Evolutionary conservation across 2,797 vertebrate species (phyloP), one percentile per base, ranked within the genome.

Genomic region (Clarias fuscus): DNA sequence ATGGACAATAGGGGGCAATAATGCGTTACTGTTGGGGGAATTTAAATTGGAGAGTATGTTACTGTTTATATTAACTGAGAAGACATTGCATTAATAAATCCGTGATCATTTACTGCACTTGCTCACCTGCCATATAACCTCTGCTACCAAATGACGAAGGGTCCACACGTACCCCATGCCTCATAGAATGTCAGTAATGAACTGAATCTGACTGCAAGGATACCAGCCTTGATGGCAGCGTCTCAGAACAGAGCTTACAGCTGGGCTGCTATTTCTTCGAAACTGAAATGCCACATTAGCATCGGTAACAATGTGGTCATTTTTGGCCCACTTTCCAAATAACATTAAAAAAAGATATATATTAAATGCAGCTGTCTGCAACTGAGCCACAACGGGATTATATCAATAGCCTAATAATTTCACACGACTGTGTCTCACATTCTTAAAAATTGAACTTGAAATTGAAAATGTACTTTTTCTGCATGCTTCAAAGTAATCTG

Each of bases 1-100:
- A 37, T 61, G 18, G 58, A 78, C 76, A 78, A 22, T 61, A 78
- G 76, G 53, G 75, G 53, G 53, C 75, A 77, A 77, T 77, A 33
- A 59, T 59, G 53, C 27, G 33, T 20, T 33, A 77, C 75, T 77
- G 24, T 27, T 53, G 48, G 14, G 43, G 14, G 6, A 5, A 20
- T 20, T 58, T 75, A n/a, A 27, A 53, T 6, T 27, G 27, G 43
- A 53, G 14, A 7, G 24, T 7, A 20, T 72, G 5, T 43, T 72
- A 72, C 70, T 18, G 48, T 27, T 56, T 27, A 27, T 75, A 27
- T 17, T 13, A 56, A 27, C 20, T 72, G 43, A 40, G 22, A 75
- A 58, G 5, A 17, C n/a, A 58, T 58, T 20, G 73, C 58, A 10
- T 24, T 15, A 17, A 75, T 53, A 75, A 53, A 75, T 53, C 8